Evolutionary conservation across 2,113 vertebrate genomes (phyloP).

Genomic region (Pavo muticus): DNA sequence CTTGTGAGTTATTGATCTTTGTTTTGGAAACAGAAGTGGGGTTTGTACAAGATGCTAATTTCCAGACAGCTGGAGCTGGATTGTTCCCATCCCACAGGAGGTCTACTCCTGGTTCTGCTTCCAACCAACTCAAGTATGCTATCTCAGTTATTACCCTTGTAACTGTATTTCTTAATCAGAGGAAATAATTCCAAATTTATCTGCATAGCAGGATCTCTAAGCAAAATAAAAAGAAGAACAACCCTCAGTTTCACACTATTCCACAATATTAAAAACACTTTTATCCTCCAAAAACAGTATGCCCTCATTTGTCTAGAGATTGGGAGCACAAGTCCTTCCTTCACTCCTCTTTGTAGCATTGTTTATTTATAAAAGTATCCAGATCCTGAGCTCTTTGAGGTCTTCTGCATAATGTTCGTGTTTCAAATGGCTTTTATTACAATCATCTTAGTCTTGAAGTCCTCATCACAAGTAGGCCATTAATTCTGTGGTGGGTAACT

Average conservation of each 20-base stretch:
- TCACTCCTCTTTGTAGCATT: background rate
- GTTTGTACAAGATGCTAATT: background rate
- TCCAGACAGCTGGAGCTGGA: background rate
- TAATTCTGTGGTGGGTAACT: background rate
- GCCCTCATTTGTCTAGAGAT: background rate
- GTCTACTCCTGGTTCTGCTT: background rate
- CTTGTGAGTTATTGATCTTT: background rate
- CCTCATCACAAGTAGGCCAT: background rate
- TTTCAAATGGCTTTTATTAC: background rate
- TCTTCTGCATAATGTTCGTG: background rate
- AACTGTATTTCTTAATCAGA: background rate
- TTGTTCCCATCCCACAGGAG: background rate
- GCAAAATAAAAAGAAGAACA: background rate
- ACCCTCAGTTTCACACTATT: background rate
- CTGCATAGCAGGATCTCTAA: background rate
- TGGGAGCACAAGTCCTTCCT: background rate
- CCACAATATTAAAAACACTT: background rate
- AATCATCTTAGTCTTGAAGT: background rate
- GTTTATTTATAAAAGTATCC: background rate
- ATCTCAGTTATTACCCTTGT: background rate
- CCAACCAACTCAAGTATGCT: background rate
- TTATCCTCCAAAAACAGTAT: background rate
- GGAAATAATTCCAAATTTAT: background rate
- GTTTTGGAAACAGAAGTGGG: background rate
- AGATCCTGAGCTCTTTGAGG: background rate